Conservation (phyloP, 2,888 invertebrate genomes). For the Choreutis nemorana region DNA sequence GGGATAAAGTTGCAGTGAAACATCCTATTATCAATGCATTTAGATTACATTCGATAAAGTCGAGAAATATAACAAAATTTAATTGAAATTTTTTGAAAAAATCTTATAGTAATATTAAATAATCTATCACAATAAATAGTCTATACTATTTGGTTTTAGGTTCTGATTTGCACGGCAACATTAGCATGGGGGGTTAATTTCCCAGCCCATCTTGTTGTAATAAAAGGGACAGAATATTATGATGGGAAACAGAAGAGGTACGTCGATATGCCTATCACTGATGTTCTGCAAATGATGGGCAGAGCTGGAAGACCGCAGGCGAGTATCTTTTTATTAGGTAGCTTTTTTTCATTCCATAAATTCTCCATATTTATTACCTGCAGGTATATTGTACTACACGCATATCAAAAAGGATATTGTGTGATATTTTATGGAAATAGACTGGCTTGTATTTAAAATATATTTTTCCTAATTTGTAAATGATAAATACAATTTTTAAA, state of each 20-base stretch:
- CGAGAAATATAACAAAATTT: too few relatives aligned
- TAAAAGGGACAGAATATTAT: conserved; percentile 98
- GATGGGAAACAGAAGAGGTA: conserved; percentile 97
- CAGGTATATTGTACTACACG: too few relatives aligned
- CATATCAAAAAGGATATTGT: too few relatives aligned
- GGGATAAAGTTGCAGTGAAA: too few relatives aligned
- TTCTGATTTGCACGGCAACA: conserved; percentile 95
- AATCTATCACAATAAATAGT: not conserved
- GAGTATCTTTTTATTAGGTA: too few relatives aligned
- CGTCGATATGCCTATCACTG: conserved; percentile 99
- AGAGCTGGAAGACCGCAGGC: conserved; percentile 91
- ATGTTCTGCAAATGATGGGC: conserved; percentile 99
- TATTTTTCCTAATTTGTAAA: too few relatives aligned
- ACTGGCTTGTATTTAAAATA: too few relatives aligned
- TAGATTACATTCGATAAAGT: too few relatives aligned
- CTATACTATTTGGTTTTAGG: conserved; percentile 39
- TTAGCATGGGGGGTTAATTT: conserved; percentile 99
- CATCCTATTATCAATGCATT: conserved; percentile 1
- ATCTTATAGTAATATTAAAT: conserved; percentile 1
- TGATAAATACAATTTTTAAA: too few relatives aligned
- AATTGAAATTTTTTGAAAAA: not conserved
- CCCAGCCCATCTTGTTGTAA: conserved; percentile 97
- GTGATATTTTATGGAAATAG: too few relatives aligned
- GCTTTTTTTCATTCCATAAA: too few relatives aligned
- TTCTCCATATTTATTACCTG: too few relatives aligned